Evolutionary conservation across 2,888 invertebrate species (phyloP), one percentile per base, ranked within the genome.

Genomic region (Margaritifera margaritifera): DNA sequence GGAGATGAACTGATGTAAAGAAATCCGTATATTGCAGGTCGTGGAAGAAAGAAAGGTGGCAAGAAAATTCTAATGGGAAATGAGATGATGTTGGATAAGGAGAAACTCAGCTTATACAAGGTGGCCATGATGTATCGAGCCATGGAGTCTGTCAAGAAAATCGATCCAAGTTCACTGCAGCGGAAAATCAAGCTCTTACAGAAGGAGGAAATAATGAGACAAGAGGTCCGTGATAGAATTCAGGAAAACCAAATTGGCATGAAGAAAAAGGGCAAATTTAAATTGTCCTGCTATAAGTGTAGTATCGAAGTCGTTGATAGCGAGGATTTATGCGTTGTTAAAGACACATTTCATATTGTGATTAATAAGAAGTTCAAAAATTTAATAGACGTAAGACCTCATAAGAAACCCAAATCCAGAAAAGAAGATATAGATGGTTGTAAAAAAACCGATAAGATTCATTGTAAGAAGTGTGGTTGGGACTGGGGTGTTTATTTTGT

Each of bases 401-500:
- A 77, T 59, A 68, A 53, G n/a, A 65, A 51, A 5, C 77, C 77
- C 19, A 65, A 51, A 5, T 74, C 77, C 19, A 74, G 56, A 62
- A 31, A 8, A 31, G 8, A 8, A 31, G 72, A 62, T 20, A 72
- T 62, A 62, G 73, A 74, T 24, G 74, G 77, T 4, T 61, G 69
- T 5, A 54, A 66, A 25, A 77, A 74, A 42, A 72, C 69, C 54
- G 56, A 50, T 52, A 74, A 72, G 42, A 74, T 76, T 71, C 68
- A 51, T 62, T 76, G 76, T 31, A 74, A 69, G 56, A 69, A 66
- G 27, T 74, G 77, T 61, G 70, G 70, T 3, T 11, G 67, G 6
- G 74, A 77, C 42, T 74, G 74, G 77, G 77, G 77, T 18, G 68
- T 74, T 50, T 68, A 72, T 24, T 62, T 69, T 4, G 64, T 60